These are phyloP conservation scores for Vultur gryphus DNA, from an alignment of 2,797 vertebrate genomes.

Conservation along the genomic window DNA sequence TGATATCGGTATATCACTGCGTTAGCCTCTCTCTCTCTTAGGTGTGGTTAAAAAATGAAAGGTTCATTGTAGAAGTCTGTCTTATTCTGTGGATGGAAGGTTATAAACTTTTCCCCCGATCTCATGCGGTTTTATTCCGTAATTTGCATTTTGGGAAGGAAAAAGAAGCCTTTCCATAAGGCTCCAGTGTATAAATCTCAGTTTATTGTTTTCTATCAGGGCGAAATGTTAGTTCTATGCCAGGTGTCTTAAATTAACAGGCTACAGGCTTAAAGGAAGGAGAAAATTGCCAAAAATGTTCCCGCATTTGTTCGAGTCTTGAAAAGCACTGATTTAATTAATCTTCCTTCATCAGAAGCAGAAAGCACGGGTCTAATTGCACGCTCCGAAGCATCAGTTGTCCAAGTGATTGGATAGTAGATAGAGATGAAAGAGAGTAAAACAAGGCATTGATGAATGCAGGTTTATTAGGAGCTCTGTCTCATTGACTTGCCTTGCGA, in stretches of 20 bases:
- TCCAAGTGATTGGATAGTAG: constrained; percentile 22
- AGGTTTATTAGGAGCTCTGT: constrained; percentile 33
- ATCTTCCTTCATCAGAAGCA: constrained; percentile 51
- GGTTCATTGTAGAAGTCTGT: background rate
- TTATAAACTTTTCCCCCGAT: background rate
- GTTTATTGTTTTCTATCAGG: constrained; percentile 1
- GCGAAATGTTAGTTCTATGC: background rate
- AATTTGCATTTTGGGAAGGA: constrained; percentile 23
- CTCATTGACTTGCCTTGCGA: constrained; percentile 23
- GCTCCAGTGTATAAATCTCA: constrained; percentile 28
- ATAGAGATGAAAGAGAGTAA: constrained; percentile 45
- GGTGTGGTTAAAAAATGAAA: background rate
- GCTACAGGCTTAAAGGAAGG: background rate
- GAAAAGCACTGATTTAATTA: constrained; percentile 61
- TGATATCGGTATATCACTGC: rapidly evolving
- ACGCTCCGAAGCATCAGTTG: constrained; percentile 44
- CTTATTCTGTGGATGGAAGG: background rate
- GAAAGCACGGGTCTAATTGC: constrained; percentile 49
- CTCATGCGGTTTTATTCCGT: background rate
- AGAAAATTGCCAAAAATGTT: constrained; percentile 13
- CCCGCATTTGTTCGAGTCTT: constrained; percentile 25
- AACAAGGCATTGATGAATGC: constrained; percentile 52
- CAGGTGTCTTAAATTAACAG: constrained; percentile 26
- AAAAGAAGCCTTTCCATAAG: background rate
- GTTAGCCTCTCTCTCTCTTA: background rate